phyloP scores from a whole-genome alignment of 2,113 vertebrate genomes.

The Apodemus speciosus region DNA sequence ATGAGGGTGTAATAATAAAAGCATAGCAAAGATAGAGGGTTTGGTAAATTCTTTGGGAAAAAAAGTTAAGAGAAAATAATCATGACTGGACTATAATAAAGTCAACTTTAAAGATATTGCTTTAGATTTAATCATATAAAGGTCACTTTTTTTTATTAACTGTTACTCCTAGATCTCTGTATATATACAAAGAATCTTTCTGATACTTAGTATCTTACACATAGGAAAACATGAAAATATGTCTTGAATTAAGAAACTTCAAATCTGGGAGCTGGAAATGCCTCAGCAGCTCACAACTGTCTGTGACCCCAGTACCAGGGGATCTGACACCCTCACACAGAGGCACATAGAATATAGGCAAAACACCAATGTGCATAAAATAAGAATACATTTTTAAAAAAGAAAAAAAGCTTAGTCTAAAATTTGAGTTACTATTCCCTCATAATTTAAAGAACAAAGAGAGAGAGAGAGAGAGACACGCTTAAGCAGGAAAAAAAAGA shows the following conservation, averaged over 20 bases:
- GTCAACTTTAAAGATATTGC: not conserved
- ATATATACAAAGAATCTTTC: not conserved
- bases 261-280: not conserved
- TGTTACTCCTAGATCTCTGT: constrained; percentile 20
- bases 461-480: not conserved
- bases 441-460: not conserved
- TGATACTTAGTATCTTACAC: not conserved
- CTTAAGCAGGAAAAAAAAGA: not conserved
- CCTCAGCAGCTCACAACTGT: no score
- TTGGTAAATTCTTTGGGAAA: not conserved
- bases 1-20: not conserved
- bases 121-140: not conserved
- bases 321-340: no score
- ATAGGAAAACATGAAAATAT: not conserved
- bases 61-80: constrained; percentile 26
- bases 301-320: no score
- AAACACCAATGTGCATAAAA: no score
- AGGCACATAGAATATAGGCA: no score
- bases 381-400: not conserved
- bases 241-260: not conserved
- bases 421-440: not conserved
- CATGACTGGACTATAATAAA: not conserved
- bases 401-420: not conserved
- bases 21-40: not conserved
- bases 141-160: not conserved